Conservation (phyloP, 2,888 invertebrate genomes). For the Hypomecis atomaria region DNA sequence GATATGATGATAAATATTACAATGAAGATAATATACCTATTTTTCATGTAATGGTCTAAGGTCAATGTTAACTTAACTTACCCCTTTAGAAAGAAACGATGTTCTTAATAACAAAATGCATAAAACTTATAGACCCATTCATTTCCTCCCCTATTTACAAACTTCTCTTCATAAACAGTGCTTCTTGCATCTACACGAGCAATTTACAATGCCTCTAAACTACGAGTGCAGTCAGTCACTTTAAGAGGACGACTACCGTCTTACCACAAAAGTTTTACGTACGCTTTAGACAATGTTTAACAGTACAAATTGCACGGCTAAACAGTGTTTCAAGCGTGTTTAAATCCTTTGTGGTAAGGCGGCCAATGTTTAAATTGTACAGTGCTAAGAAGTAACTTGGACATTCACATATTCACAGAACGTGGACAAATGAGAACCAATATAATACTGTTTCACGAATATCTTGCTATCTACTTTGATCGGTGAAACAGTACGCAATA, state of each 20-base stretch:
- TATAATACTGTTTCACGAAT: conserved; percentile 18
- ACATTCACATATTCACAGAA: conserved; percentile 40
- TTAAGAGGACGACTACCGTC: conserved; percentile 24
- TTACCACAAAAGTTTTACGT: no score
- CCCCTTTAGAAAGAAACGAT: conserved; percentile 12
- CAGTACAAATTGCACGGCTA: no score
- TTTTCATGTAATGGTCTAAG: no score
- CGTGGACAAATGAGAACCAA: conserved; percentile 20
- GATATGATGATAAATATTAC: not conserved
- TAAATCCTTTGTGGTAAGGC: no score
- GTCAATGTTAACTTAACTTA: not conserved
- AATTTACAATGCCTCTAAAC: conserved; percentile 54
- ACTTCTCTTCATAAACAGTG: conserved; percentile 31
- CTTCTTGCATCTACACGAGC: conserved; percentile 44
- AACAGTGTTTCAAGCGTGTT: no score
- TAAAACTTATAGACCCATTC: conserved; percentile 12
- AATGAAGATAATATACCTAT: not conserved
- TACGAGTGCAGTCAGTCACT: conserved; percentile 43
- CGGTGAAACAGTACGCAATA: conserved; percentile 30
- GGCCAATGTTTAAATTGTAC: conserved; percentile 16
- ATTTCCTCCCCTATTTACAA: conserved; percentile 19
- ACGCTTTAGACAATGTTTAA: no score
- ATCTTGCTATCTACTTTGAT: conserved; percentile 8
- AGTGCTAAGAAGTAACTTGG: conserved; percentile 27
- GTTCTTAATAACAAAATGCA: conserved; percentile 14